phyloP scores from a whole-genome alignment of 92 coral and sea anemone genomes.

The Metridium senile region DNA sequence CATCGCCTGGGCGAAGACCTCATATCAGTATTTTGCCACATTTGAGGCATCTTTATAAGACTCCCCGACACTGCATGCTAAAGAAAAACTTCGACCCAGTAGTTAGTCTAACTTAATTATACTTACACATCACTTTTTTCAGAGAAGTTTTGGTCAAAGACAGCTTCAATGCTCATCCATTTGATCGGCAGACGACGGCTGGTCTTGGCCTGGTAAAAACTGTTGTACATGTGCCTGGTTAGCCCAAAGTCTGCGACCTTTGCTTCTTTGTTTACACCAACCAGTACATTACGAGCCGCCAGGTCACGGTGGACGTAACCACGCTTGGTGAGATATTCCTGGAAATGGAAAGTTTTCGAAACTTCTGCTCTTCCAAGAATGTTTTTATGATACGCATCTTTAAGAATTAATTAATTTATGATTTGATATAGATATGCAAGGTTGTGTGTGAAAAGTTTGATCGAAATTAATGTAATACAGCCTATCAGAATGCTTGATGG shows the following conservation, averaged over 20 bases:
- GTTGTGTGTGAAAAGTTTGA: too few relatives aligned
- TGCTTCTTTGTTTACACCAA: constrained; percentile 76
- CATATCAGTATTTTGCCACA: too few relatives aligned
- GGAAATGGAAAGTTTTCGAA: not conserved
- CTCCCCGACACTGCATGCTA: too few relatives aligned
- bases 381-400: not conserved
- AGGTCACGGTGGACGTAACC: constrained; percentile 83
- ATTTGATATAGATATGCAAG: too few relatives aligned
- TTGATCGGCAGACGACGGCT: constrained; percentile 71
- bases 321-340: constrained; percentile 73
- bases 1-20: too few relatives aligned
- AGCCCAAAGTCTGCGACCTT: constrained; percentile 84
- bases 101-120: too few relatives aligned
- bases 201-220: constrained; percentile 66
- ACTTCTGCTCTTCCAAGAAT: not conserved
- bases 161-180: constrained; percentile 92
- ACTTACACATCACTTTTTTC: constrained; percentile 79
- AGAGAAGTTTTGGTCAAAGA: constrained; percentile 77
- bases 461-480: too few relatives aligned
- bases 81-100: too few relatives aligned
- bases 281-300: constrained; percentile 82
- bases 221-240: constrained; percentile 80
- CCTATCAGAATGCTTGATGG: too few relatives aligned
- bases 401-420: too few relatives aligned
- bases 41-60: too few relatives aligned